phyloP scores from a whole-genome alignment of 2,113 vertebrate species.

The Eurystomus gularis region DNA sequence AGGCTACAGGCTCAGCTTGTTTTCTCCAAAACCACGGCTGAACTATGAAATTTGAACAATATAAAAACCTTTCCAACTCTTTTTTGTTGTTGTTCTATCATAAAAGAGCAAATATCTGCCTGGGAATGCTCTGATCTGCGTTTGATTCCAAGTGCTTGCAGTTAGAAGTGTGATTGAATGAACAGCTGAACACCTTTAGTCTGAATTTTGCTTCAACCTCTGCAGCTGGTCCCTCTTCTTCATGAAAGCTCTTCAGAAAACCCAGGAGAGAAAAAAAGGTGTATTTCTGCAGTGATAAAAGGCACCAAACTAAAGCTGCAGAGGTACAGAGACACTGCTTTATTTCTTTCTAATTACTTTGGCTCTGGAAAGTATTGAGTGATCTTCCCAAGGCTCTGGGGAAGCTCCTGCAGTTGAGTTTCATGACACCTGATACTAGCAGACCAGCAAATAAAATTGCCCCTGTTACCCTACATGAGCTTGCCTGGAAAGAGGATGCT shows the following conservation, averaged over 20 bases:
- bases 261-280: not conserved
- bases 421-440: not conserved
- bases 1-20: not conserved
- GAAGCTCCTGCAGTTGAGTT: not conserved
- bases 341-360: not conserved
- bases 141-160: not conserved
- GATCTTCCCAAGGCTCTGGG: not conserved
- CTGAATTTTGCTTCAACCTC: not conserved
- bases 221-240: slow-evolving; percentile 19
- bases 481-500: not conserved
- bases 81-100: not conserved
- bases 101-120: not conserved
- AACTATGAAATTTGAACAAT: not conserved
- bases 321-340: not conserved
- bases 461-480: not conserved
- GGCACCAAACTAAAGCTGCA: not conserved
- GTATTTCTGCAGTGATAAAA: not conserved
- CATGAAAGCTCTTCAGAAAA: not conserved
- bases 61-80: not conserved
- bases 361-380: not conserved
- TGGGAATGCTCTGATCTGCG: not conserved
- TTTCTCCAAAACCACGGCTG: not conserved
- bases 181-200: not conserved
- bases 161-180: not conserved
- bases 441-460: not conserved